phyloP scores from a whole-genome alignment of 2,888 invertebrate species.

The Diarsia dahlii region DNA sequence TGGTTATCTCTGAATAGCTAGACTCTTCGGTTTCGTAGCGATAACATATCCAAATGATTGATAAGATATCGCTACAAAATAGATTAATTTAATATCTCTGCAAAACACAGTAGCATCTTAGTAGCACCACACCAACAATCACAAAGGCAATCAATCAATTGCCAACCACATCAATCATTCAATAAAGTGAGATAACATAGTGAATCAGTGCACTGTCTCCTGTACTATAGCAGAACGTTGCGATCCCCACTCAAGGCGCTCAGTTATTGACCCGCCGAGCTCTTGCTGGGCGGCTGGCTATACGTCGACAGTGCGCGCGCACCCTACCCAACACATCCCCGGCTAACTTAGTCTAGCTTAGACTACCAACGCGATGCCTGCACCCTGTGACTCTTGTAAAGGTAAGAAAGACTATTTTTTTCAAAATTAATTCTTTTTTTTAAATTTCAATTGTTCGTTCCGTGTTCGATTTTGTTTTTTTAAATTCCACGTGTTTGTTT shows the following conservation, averaged over 20 bases:
- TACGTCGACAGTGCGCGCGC: constrained; percentile 80
- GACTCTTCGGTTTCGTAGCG: background rate
- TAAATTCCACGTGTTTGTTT: constrained; percentile 46
- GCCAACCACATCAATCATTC: constrained; percentile 32
- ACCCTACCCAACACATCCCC: constrained; percentile 62
- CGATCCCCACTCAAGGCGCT: constrained; percentile 81
- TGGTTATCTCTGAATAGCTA: background rate
- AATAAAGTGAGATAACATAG: constrained; percentile 32
- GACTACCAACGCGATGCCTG: constrained; percentile 80
- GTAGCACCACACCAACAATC: background rate
- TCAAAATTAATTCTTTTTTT: background rate
- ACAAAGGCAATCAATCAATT: constrained; percentile 26
- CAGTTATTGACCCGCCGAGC: constrained; percentile 88
- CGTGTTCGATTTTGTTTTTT: constrained; percentile 1
- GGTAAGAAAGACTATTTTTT: constrained; percentile 72
- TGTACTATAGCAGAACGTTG: constrained; percentile 64
- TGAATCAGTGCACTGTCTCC: constrained; percentile 50
- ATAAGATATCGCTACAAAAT: background rate
- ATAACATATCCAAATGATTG: background rate
- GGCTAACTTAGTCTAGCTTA: constrained; percentile 72
- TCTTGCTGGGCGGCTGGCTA: constrained; percentile 54
- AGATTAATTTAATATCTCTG: background rate
- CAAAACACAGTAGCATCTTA: constrained; percentile 3
- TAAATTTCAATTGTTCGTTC: background rate
- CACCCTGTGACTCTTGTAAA: constrained; percentile 87